A percentile compares a stretch with the other conserved stretches of the same genome.
Conservation (phyloP, 1,140 invertebrate genomes). For the Nymphalis io region DNA sequence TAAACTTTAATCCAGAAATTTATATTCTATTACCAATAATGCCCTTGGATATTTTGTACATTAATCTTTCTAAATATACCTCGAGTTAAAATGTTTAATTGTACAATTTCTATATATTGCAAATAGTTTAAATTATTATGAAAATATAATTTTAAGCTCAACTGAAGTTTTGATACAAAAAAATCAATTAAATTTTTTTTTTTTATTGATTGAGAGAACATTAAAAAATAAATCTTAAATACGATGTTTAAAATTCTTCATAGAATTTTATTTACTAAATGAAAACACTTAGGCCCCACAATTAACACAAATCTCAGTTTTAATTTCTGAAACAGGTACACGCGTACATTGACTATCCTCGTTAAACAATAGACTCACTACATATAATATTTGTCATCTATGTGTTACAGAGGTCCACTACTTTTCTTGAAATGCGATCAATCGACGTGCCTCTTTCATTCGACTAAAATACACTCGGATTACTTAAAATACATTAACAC, state of each 20-base stretch:
- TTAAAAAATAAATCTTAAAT: neutral
- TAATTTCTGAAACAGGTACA: conserved; percentile 68
- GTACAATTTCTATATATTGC: conserved; percentile 1
- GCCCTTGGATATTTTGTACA: conserved; percentile 32
- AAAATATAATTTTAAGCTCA: conserved; percentile 7
- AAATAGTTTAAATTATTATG: conserved; percentile 3
- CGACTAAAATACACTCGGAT: conserved; percentile 32
- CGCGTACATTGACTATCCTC: conserved; percentile 68
- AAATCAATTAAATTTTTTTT: neutral
- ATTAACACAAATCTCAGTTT: conserved; percentile 53
- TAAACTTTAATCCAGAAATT: neutral
- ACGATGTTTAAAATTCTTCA: conserved; percentile 13
- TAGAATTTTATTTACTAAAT: conserved; percentile 28
- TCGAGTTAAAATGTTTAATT: conserved; percentile 8
- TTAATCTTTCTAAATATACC: conserved; percentile 20
- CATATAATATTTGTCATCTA: conserved; percentile 53
- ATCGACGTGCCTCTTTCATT: conserved; percentile 30
- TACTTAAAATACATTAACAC: conserved; percentile 34
- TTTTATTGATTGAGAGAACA: neutral
- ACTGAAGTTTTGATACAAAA: neutral
- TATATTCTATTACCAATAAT: conserved; percentile 13
- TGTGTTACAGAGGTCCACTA: conserved; percentile 56
- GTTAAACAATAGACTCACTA: conserved; percentile 64
- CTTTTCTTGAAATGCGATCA: conserved; percentile 54
- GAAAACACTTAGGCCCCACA: conserved; percentile 64